Conservation (phyloP, 2,797 vertebrate species). For the Coregonus sp. region DNA sequence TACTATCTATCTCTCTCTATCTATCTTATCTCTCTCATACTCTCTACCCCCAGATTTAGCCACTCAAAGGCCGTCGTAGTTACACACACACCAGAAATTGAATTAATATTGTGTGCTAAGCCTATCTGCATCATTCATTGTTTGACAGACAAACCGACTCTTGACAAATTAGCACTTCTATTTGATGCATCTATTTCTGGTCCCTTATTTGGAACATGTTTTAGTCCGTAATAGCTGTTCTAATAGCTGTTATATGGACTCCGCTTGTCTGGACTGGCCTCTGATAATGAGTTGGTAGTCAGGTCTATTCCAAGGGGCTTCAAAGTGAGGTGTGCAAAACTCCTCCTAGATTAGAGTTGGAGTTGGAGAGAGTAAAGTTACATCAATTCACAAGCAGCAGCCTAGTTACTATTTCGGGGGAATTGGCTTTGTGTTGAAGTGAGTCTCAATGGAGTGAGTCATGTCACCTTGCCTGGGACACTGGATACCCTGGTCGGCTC, state of each 20-base stretch:
- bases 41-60: no score
- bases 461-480: background rate
- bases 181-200: conserved; percentile 35
- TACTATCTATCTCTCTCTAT: no score
- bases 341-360: no score
- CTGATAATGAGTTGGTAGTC: conserved; percentile 42
- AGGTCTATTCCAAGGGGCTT: conserved; percentile 37
- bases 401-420: conserved; percentile 75
- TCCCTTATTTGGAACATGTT: conserved; percentile 28
- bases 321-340: conserved; percentile 13
- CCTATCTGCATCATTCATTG: background rate
- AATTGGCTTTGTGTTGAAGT: conserved; percentile 43
- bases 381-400: conserved; percentile 31
- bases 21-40: no score
- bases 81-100: no score
- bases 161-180: background rate
- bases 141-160: conserved; percentile 9
- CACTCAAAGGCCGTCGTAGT: no score
- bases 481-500: background rate
- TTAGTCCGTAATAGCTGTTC: conserved; percentile 13
- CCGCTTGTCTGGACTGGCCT: conserved; percentile 29
- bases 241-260: conserved; percentile 23
- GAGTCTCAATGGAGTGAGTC: background rate
- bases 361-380: no score
- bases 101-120: no score